Evolutionary conservation across 2,113 vertebrate species (phyloP).

Genomic region (Rhinopomastus cyanomelas): DNA sequence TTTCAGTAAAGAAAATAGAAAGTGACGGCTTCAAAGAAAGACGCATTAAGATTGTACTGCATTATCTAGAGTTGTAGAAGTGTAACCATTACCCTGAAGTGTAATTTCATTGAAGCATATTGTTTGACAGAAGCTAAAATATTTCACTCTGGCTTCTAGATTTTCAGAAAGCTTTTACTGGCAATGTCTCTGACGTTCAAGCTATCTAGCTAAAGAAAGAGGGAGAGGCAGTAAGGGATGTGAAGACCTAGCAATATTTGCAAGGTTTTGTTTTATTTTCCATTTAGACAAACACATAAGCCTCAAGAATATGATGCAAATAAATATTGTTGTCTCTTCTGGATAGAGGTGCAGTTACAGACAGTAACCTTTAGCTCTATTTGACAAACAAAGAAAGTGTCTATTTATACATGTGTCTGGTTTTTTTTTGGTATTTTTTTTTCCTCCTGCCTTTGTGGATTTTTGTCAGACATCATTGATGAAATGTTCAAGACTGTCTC

Average conservation of each 20-base stretch:
- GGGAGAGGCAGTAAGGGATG: background rate
- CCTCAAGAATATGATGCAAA: background rate
- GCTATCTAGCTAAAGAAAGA: background rate
- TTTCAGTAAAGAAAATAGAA: no score
- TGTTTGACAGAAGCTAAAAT: background rate
- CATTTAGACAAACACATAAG: background rate
- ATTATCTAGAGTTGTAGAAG: background rate
- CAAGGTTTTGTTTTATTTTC: background rate
- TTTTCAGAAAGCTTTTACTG: background rate
- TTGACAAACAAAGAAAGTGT: background rate
- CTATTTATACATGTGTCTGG: background rate
- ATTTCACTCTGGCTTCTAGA: background rate
- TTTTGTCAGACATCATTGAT: background rate
- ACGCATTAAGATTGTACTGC: background rate
- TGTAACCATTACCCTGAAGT: background rate
- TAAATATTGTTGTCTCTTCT: accelerated
- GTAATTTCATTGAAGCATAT: background rate
- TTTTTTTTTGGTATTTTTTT: no score
- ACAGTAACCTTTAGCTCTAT: background rate
- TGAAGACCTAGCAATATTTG: background rate
- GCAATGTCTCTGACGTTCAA: background rate
- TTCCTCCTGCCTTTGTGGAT: accelerated
- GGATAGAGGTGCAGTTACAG: background rate
- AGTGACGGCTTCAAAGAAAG: background rate
- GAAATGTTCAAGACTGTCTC: background rate